A percentile compares a stretch with the other conserved stretches of the same genome.
Conservation (phyloP, 2,888 invertebrate species). For the Apomyelois bistriatella region DNA sequence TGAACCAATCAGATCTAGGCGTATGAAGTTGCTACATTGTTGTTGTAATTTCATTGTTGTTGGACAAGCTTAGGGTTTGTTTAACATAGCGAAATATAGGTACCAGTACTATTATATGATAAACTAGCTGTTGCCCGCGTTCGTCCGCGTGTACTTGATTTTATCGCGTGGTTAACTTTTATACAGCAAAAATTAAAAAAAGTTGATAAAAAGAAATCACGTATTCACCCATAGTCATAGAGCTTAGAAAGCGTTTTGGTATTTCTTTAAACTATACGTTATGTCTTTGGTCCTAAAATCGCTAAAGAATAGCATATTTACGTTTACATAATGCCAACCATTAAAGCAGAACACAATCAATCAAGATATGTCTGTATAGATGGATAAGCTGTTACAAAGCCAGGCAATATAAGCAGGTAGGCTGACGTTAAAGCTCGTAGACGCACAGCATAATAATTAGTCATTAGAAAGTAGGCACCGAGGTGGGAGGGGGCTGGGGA, state of each 20-base stretch:
- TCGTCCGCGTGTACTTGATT: too few species aligned
- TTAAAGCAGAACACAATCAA: constrained; percentile 27
- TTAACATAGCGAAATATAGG: background rate
- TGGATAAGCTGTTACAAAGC: constrained; percentile 54
- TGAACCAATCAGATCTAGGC: constrained; percentile 3
- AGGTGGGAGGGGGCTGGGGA: constrained; percentile 36
- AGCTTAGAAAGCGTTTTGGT: too few species aligned
- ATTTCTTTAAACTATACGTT: too few species aligned
- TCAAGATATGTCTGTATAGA: constrained; percentile 40
- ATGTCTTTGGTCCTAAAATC: too few species aligned
- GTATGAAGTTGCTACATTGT: constrained; percentile 7
- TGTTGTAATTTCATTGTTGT: background rate
- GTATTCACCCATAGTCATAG: too few species aligned
- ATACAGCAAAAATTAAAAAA: too few species aligned
- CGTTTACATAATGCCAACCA: background rate
- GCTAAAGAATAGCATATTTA: background rate
- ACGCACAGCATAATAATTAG: constrained; percentile 81
- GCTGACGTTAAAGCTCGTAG: constrained; percentile 72
- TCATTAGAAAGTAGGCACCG: constrained; percentile 79
- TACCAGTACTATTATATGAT: too few species aligned
- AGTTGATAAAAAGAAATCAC: too few species aligned
- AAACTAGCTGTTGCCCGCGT: too few species aligned
- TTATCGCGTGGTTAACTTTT: too few species aligned
- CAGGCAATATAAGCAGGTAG: constrained; percentile 53
- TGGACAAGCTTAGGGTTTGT: background rate